Base-by-base conservation (phyloP, 2,888 invertebrate species). In the Aphrophora alni region DNA sequence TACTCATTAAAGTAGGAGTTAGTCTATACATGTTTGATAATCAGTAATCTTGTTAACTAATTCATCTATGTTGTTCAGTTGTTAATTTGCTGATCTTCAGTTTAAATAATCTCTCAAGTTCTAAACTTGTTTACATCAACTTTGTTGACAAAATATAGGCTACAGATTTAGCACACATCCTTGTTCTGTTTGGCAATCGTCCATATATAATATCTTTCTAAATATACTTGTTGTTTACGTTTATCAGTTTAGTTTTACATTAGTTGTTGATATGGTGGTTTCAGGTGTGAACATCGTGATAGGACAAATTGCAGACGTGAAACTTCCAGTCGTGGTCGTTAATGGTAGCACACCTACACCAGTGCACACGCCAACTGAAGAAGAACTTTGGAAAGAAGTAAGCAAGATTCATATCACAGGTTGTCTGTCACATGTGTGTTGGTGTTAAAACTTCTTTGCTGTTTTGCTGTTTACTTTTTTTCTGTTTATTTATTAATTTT, bases 321-420 rank as follows among this genome's bases (percentile, higher is more conserved):
- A 59, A 21, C 26, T 17, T 44, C 44, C 75, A 44, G 59, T 51
- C 0, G 26, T 51, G 24, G 75, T 51, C 0, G 75, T 75, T 14
- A 75, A 75, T 51, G 75, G 75, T 3, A 44, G 21, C 21, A 44
- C 75, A 59, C 59, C 59, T 21, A 59, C 59, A 2, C 59, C 59
- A 2, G 59, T 59, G 4, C 59, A 59, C 59, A 59, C 59, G 68
- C 84, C 78, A 0, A 75, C 85, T 17, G 85, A 87, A n/a, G 89
- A 89, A 82, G 90, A 91, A 75, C 89, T 88, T 79, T 93, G 93
- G 93, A 89, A 89, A 86, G 91, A 93, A 88, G 93, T 93, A 82
- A 88, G 87, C 83, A 86, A 84, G 24, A 68, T 24, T 59, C 7
- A 24, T 38, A 24, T 75, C 59, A 59, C 1, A 5, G 21, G 21